Evolutionary conservation across 2,797 vertebrate genomes (phyloP).

Genomic region (Mus minutoides): DNA sequence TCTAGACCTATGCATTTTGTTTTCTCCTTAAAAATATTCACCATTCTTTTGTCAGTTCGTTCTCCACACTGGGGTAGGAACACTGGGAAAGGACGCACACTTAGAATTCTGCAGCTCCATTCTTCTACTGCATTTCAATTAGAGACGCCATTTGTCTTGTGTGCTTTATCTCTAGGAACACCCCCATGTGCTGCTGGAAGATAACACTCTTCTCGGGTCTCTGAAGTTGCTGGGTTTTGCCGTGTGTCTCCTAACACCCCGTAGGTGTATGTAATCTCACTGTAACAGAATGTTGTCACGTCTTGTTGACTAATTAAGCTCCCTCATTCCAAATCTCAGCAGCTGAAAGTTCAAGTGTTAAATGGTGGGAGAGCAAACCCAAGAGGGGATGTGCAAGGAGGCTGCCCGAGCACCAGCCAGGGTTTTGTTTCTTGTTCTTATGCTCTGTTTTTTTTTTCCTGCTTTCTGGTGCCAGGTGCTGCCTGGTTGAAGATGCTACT

Average conservation of each 20-base stretch:
- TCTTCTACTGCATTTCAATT: constrained; percentile 59
- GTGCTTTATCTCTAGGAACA: constrained; percentile 72
- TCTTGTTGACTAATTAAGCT: constrained; percentile 79
- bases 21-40: neutral
- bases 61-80: neutral
- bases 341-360: constrained; percentile 75
- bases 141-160: constrained; percentile 47
- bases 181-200: constrained; percentile 28
- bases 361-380: constrained; percentile 46
- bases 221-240: constrained; percentile 61
- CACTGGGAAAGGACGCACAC: neutral
- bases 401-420: neutral
- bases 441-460: neutral
- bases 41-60: constrained; percentile 22
- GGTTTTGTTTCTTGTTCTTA: neutral
- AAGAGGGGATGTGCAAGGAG: neutral
- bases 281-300: constrained; percentile 62
- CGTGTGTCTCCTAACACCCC: constrained; percentile 55
- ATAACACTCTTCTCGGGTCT: constrained; percentile 66
- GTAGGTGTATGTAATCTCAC: constrained; percentile 75
- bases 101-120: neutral
- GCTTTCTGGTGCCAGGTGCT: neutral
- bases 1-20: neutral
- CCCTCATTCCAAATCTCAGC: constrained; percentile 70
- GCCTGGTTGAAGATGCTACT: neutral